A percentile compares a stretch with the other conserved stretches of the same genome.
Evolutionary conservation across 2,888 invertebrate species (phyloP).

Genomic region (Drosophila prostipennis): DNA sequence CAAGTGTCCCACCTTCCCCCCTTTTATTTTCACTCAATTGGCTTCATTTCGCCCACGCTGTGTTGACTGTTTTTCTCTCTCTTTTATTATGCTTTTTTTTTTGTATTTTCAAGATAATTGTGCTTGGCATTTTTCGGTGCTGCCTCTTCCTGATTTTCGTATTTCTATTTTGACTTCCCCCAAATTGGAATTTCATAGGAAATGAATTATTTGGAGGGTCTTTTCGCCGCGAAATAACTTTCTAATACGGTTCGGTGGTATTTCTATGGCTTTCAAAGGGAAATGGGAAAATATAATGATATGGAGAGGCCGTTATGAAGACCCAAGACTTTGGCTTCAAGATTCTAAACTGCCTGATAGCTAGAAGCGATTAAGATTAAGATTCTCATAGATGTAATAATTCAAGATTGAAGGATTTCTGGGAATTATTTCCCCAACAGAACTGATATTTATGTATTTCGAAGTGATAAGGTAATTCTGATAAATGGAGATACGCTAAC

Average conservation of each 20-base stretch:
- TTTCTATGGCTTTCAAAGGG: constrained; percentile 25
- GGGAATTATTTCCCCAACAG: no score
- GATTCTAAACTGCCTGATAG: neutral
- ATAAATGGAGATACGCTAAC: neutral
- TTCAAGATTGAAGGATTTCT: no score
- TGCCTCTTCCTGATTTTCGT: constrained; percentile 24
- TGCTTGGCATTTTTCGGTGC: constrained; percentile 26
- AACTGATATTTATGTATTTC: no score
- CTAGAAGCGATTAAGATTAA: no score
- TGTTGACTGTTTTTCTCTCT: constrained; percentile 7
- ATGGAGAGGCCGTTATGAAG: constrained; percentile 2
- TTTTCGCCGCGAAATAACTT: constrained; percentile 29
- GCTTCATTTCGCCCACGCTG: constrained; percentile 41
- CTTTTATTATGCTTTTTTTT: neutral
- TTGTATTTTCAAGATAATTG: constrained; percentile 28
- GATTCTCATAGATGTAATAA: no score
- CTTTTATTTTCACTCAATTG: constrained; percentile 30
- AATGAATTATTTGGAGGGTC: constrained; percentile 18
- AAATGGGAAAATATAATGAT: constrained; percentile 1
- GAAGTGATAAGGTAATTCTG: no score
- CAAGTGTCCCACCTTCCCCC: constrained; percentile 5
- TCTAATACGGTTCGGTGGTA: constrained; percentile 37
- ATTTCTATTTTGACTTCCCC: constrained; percentile 13
- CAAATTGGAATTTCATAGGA: constrained; percentile 31
- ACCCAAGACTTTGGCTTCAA: neutral